phyloP scores from a whole-genome alignment of 2,113 vertebrate genomes.

The Mellivora capensis region DNA sequence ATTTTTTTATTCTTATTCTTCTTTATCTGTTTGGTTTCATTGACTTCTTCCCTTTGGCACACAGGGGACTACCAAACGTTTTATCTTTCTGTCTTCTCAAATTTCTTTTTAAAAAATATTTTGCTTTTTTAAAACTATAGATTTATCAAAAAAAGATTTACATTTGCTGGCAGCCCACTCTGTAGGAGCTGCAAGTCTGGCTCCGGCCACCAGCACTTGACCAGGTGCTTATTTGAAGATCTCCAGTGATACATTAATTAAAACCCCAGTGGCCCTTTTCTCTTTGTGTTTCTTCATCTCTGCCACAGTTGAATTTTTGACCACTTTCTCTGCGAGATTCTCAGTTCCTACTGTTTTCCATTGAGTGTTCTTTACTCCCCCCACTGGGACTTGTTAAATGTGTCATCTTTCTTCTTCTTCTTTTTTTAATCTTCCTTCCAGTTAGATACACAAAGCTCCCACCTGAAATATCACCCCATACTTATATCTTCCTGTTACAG shows the following conservation, averaged over 20 bases:
- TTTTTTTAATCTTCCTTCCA: not conserved
- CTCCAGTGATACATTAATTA: not conserved
- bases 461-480: not conserved
- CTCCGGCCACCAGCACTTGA: not conserved
- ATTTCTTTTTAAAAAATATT: not conserved
- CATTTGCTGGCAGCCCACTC: not conserved
- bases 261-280: not conserved
- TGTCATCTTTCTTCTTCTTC: not conserved
- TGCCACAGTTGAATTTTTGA: not conserved
- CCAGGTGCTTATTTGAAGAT: constrained; percentile 11
- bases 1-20: not conserved
- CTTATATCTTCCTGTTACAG: not conserved
- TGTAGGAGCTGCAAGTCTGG: not conserved
- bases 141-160: not conserved
- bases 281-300: not conserved
- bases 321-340: constrained; percentile 21
- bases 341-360: not conserved
- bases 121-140: not conserved
- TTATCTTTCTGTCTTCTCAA: not conserved
- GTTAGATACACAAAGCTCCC: not conserved
- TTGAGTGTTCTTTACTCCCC: not conserved
- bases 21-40: not conserved
- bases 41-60: not conserved
- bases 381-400: not conserved
- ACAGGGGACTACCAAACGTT: not conserved